These are phyloP conservation scores for Mesoclemmys tuberculata DNA, from an alignment of 2,113 vertebrate genomes.

Conservation along the genomic window DNA sequence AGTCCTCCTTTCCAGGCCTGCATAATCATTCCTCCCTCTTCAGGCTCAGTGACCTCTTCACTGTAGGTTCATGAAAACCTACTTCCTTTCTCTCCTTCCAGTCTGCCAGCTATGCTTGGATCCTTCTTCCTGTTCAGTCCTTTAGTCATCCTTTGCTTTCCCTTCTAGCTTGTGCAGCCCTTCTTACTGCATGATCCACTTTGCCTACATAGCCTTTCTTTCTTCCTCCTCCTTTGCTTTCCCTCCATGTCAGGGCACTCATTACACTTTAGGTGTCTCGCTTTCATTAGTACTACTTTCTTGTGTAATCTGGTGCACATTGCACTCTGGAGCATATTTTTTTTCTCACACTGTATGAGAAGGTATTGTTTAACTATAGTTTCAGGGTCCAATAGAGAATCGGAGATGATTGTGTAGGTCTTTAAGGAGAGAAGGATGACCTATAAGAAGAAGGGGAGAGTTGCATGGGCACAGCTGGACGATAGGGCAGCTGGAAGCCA, in stretches of 20 bases:
- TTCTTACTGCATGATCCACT: neutral
- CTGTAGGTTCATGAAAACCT: neutral
- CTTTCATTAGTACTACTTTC: neutral
- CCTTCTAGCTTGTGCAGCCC: neutral
- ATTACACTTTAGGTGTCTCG: neutral
- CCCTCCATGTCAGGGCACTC: neutral
- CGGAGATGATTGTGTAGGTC: neutral
- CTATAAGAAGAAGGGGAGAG: neutral
- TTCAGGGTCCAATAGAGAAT: accelerated
- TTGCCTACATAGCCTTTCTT: neutral
- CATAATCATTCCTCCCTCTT: neutral
- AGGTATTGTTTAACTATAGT: neutral
- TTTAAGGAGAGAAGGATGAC: neutral
- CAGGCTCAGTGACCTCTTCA: neutral
- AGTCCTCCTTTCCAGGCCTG: neutral
- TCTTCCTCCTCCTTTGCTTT: neutral
- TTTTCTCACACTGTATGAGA: neutral
- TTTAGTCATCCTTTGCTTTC: neutral
- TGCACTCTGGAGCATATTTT: neutral
- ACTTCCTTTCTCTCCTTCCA: neutral
- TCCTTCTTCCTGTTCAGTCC: neutral
- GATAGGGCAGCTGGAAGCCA: neutral
- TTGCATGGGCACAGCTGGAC: neutral
- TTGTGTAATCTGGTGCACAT: neutral
- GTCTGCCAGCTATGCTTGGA: neutral